Conservation (phyloP, 2,797 vertebrate species). For the Tympanoctomys barrerae region DNA sequence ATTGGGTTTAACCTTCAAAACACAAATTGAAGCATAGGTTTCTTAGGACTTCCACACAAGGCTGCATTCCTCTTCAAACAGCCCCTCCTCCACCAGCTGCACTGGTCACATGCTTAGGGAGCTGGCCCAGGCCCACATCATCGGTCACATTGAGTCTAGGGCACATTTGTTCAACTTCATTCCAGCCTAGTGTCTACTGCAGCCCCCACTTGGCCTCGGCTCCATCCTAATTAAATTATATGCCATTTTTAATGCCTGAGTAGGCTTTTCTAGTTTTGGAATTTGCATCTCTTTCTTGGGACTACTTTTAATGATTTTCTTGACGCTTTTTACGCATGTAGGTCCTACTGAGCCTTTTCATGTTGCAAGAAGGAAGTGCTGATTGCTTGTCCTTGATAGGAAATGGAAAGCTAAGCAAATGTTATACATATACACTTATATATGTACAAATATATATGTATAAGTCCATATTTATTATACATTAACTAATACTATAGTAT, state of each 20-base stretch:
- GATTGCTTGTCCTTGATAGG: conserved; percentile 45
- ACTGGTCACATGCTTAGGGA: background rate
- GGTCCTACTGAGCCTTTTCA: conserved; percentile 54
- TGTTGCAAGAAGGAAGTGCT: conserved; percentile 19
- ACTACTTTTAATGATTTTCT: conserved; percentile 19
- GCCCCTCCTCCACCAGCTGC: background rate
- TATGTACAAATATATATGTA: background rate
- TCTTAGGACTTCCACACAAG: background rate
- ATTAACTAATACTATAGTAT: background rate
- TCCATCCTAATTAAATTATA: conserved; percentile 64
- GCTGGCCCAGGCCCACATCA: background rate
- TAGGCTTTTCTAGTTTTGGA: conserved; percentile 65
- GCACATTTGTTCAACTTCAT: conserved; percentile 59
- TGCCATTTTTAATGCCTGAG: conserved; percentile 56
- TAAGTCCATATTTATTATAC: background rate
- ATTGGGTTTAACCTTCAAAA: background rate
- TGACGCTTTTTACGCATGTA: conserved; percentile 47
- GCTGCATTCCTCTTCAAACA: conserved; percentile 20
- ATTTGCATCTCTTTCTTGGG: conserved; percentile 47
- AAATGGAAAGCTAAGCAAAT: conserved; percentile 32
- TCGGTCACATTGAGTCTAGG: conserved; percentile 61
- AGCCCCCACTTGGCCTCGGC: conserved; percentile 18
- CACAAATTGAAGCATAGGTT: conserved; percentile 26
- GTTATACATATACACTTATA: background rate
- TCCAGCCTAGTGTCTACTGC: conserved; percentile 32